phyloP scores from a whole-genome alignment of 2,113 vertebrate genomes.

The Aldabrachelys gigantea region DNA sequence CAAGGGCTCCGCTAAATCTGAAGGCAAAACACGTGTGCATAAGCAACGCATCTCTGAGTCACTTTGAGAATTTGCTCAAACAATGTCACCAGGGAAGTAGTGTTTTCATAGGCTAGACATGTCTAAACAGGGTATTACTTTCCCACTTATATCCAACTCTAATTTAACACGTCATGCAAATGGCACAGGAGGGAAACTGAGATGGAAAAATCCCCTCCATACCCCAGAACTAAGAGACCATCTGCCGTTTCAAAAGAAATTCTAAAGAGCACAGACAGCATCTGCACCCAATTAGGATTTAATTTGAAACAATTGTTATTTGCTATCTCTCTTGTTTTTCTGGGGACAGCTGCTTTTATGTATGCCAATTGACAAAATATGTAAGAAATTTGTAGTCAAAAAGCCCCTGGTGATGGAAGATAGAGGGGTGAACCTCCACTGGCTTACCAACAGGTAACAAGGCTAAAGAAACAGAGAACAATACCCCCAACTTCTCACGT shows the following conservation, averaged over 20 bases:
- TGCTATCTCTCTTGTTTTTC: constrained; percentile 67
- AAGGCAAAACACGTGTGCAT: neutral
- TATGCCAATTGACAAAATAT: constrained; percentile 36
- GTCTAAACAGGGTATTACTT: constrained; percentile 32
- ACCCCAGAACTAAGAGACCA: constrained; percentile 59
- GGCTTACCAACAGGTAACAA: constrained; percentile 25
- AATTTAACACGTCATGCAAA: constrained; percentile 71
- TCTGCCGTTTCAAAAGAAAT: constrained; percentile 72
- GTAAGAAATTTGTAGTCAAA: constrained; percentile 24
- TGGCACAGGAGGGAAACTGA: constrained; percentile 55
- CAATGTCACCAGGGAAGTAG: neutral
- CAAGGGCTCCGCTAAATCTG: neutral
- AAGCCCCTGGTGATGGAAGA: neutral
- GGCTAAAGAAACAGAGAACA: constrained; percentile 14
- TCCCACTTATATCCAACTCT: constrained; percentile 56
- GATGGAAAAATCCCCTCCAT: constrained; percentile 32
- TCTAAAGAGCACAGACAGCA: constrained; percentile 39
- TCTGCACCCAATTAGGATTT: constrained; percentile 68
- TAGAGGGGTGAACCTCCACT: neutral
- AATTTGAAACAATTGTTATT: constrained; percentile 72
- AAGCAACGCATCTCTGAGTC: neutral
- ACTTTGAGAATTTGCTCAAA: neutral
- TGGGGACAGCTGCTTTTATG: constrained; percentile 65
- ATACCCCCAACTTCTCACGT: accelerated
- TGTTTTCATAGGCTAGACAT: neutral